Evolutionary conservation across 2,888 invertebrate species (phyloP).

Genomic region (Blastobasis adustella): DNA sequence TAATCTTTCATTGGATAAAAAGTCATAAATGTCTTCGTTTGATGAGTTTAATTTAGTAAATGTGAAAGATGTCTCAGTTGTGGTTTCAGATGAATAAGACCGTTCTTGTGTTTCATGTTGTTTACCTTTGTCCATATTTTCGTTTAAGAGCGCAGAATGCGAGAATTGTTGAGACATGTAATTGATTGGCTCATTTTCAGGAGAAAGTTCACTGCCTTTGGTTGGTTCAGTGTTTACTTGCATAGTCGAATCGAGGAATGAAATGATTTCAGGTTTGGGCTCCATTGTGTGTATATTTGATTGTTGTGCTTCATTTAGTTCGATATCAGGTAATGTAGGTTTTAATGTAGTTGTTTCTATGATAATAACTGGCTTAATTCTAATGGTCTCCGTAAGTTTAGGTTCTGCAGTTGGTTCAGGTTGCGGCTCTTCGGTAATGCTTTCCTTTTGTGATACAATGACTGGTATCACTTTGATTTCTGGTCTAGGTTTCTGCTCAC

Average conservation of each 20-base stretch:
- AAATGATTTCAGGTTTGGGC: constrained; percentile 39
- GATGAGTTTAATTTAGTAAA: neutral
- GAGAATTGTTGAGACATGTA: constrained; percentile 12
- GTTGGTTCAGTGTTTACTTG: constrained; percentile 5
- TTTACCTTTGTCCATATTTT: constrained; percentile 17
- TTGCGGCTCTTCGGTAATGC: neutral
- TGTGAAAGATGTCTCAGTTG: constrained; percentile 13
- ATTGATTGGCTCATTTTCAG: constrained; percentile 5
- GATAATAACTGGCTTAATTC: too few species aligned
- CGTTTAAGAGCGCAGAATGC: constrained; percentile 10
- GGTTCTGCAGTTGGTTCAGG: neutral
- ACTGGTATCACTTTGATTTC: neutral
- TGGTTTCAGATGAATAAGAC: constrained; percentile 31
- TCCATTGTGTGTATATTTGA: constrained; percentile 13
- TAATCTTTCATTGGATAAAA: constrained; percentile 10
- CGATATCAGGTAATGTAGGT: neutral
- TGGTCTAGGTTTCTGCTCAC: neutral
- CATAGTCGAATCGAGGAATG: constrained; percentile 28
- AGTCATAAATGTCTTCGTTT: constrained; percentile 20
- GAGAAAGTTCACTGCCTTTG: too few species aligned
- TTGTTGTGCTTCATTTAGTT: neutral
- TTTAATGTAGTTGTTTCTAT: neutral
- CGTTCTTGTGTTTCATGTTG: constrained; percentile 34
- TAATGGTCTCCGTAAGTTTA: too few species aligned
- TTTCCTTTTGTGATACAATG: neutral